Evolutionary conservation across 2,888 invertebrate genomes (phyloP), one percentile per base, ranked within the genome.

Genomic region (Capitulum mitella): DNA sequence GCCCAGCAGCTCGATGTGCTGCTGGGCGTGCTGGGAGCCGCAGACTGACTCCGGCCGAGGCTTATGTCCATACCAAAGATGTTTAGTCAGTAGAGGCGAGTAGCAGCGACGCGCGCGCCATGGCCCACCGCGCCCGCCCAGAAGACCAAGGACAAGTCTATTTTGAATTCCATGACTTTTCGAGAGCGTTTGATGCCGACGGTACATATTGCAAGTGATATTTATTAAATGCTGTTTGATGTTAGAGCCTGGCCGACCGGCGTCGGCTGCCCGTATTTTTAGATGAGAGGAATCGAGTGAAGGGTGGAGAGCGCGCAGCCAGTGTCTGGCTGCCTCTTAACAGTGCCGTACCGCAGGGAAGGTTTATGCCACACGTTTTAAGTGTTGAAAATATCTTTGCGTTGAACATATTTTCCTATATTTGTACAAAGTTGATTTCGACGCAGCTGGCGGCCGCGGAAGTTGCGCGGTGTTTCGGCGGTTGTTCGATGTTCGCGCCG

Each of bases 381-480:
- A 22, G 70, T 70, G 37, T 70, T 37, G 22, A 32, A 70, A 70
- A 70, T 70, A 70, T 70, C 70, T 70, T 70, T 37, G 16, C 70
- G 70, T 32, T 70, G 34, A 70, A 70, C 37, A 70, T 70, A 70
- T 70, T 70, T 70, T 70, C 70, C 70, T 70, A 70, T 70, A 70
- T 70, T 70, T 70, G 70, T 70, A 70, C 70, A 70, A 70, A 70
- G 37, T 70, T 70, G 22, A 70, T 70, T 70, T 70, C 14, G 22
- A 37, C 12, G n/a, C n/a, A n/a, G n/a, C 29, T 1, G 19, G 32
- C 5, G 34, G 1, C 22, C 37, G 5, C 1, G 6, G 8, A 22
- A 16, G 34, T 22, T 1, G 70, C 16, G 64, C 19, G n/a, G n/a
- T n/a, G n/a, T n/a, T n/a, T n/a, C 34, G 32, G 16, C 64, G 64